Percentiles rank a stretch among this genome's conserved stretches.
These are phyloP conservation scores for Bovichtus variegatus DNA, from an alignment of 2,797 vertebrate species.

Conservation along the genomic window DNA sequence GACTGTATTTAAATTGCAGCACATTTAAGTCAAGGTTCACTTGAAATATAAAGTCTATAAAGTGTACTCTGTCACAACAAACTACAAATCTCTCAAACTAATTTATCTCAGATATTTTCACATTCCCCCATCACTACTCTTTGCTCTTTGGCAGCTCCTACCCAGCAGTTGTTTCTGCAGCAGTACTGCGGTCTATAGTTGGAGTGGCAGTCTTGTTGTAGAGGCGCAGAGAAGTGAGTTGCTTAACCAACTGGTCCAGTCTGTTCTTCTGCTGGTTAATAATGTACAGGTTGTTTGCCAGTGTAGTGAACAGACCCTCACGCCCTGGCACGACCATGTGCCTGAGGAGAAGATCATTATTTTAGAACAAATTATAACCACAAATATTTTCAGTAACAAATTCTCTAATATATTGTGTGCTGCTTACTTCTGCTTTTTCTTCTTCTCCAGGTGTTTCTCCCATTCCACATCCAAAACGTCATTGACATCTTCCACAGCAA, in stretches of 20 bases:
- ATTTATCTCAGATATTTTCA: constrained; percentile 3
- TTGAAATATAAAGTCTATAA: constrained; percentile 3
- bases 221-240: constrained; percentile 90
- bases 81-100: neutral
- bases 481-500: constrained; percentile 96
- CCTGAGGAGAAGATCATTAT: constrained; percentile 73
- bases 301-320: constrained; percentile 92
- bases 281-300: constrained; percentile 95
- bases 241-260: constrained; percentile 88
- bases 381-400: neutral
- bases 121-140: neutral
- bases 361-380: neutral
- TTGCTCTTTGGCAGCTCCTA: constrained; percentile 33
- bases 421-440: constrained; percentile 88
- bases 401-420: neutral
- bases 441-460: constrained; percentile 94
- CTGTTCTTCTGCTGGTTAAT: constrained; percentile 95
- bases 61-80: neutral
- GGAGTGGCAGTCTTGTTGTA: constrained; percentile 87
- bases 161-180: constrained; percentile 53
- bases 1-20: neutral
- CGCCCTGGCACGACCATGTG: constrained; percentile 92
- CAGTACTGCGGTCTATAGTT: constrained; percentile 37
- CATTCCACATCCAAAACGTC: constrained; percentile 95
- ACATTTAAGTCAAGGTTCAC: neutral